Evolutionary conservation across 2,797 vertebrate genomes (phyloP).

Genomic region (Heteromormyrus szaboi): DNA sequence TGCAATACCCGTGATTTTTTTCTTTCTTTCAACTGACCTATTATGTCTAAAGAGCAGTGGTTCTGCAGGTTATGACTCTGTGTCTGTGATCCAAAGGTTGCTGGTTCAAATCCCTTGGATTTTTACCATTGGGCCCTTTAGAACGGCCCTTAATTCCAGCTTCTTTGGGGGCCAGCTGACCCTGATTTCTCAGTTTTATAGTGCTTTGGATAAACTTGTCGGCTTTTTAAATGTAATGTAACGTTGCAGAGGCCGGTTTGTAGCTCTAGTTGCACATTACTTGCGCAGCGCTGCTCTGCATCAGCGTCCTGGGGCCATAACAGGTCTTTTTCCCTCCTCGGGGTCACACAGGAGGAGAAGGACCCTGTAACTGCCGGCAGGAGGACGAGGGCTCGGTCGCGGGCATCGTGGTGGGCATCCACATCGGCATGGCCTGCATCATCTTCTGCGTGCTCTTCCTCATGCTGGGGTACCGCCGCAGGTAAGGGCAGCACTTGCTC

Average conservation of each 20-base stretch:
- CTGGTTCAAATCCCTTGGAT: not conserved
- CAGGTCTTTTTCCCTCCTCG: not conserved
- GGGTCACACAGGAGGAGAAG: slow-evolving; percentile 41
- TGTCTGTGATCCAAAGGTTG: not conserved
- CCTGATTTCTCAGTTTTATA: not conserved
- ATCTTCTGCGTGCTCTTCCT: slow-evolving; percentile 72
- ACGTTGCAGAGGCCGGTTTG: not conserved
- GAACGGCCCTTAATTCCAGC: not conserved
- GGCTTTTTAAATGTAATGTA: not conserved
- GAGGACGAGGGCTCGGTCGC: slow-evolving; percentile 56
- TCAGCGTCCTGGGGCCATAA: not conserved
- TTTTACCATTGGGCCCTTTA: not conserved
- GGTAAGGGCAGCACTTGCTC: slow-evolving; percentile 41
- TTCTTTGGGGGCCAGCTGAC: not conserved
- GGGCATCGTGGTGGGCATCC: slow-evolving; percentile 66
- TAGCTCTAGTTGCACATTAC: not conserved
- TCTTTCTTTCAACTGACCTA: not conserved
- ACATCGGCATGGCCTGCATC: slow-evolving; percentile 69
- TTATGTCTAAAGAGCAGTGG: not conserved
- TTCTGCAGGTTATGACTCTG: not conserved
- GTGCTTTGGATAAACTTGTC: not conserved
- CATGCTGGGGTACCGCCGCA: slow-evolving; percentile 69
- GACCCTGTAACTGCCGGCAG: slow-evolving; percentile 53
- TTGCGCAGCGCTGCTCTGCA: not conserved
- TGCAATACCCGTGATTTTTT: not conserved